Percentiles rank a stretch among this genome's conserved stretches.
These are phyloP conservation scores for Caenorhabditis plicata DNA, from an alignment of 2,888 invertebrate species.

Conservation along the genomic window DNA sequence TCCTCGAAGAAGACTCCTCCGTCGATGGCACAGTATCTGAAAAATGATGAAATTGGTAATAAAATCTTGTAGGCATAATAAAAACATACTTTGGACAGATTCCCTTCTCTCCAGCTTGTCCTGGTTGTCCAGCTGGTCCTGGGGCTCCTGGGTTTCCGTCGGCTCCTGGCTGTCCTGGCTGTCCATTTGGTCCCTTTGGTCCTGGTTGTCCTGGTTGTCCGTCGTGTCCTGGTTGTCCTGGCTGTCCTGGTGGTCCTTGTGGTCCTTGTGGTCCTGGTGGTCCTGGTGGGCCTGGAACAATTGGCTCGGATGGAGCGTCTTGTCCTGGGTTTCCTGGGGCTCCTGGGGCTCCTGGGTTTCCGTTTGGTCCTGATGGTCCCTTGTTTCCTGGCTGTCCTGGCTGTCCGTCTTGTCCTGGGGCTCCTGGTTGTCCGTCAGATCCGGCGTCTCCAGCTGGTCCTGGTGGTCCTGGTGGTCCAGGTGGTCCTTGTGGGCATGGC, in stretches of 20 bases:
- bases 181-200: conserved; percentile 38
- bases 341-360: conserved; percentile 50
- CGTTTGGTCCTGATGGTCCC: conserved; percentile 52
- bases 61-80: neutral
- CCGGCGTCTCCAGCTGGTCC: conserved; percentile 45
- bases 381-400: conserved; percentile 58
- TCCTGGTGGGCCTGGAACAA: conserved; percentile 49
- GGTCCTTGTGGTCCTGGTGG: conserved; percentile 40
- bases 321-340: conserved; percentile 46
- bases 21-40: conserved; percentile 5
- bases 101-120: conserved; percentile 43
- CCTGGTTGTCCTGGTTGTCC: conserved; percentile 30
- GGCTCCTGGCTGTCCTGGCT: conserved; percentile 38
- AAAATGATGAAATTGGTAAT: neutral
- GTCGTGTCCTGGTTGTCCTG: conserved; percentile 38
- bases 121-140: conserved; percentile 46
- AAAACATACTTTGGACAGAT: conserved; percentile 32
- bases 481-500: conserved; percentile 50
- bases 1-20: conserved; percentile 9
- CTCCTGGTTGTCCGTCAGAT: conserved; percentile 41
- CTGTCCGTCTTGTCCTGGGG: conserved; percentile 47
- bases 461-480: conserved; percentile 52
- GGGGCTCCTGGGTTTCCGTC: conserved; percentile 41
- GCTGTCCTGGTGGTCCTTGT: conserved; percentile 39
- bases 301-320: conserved; percentile 39